phyloP scores from a whole-genome alignment of 2,113 vertebrate genomes.

The Morphnarchus princeps region DNA sequence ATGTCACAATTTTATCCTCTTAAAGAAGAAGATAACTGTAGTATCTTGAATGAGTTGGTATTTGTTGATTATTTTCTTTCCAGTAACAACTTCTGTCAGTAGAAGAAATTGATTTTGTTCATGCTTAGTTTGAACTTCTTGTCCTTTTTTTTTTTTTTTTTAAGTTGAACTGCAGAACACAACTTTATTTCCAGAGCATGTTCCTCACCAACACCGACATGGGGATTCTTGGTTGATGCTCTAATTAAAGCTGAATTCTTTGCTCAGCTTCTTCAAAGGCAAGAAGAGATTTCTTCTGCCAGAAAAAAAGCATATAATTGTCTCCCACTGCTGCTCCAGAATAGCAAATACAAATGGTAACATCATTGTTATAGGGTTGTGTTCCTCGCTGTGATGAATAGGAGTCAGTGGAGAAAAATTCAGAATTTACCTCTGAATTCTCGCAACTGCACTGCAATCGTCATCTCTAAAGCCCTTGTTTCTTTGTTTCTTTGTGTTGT shows the following conservation, averaged over 20 bases:
- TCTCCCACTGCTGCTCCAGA: not conserved
- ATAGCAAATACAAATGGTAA: not conserved
- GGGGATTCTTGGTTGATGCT: not conserved
- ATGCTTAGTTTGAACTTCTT: not conserved
- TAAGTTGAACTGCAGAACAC: not conserved
- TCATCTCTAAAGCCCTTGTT: not conserved
- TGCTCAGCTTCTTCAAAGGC: not conserved
- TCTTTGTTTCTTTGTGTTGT: not conserved
- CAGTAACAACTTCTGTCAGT: not conserved
- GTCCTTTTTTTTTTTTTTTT: not conserved
- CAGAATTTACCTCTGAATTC: not conserved
- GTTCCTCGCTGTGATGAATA: not conserved
- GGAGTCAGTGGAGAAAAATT: not conserved
- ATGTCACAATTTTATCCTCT: not conserved
- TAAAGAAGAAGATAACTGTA: not conserved
- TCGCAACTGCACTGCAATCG: too few relatives aligned
- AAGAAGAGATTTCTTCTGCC: not conserved
- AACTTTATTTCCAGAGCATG: not conserved
- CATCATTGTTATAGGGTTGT: not conserved
- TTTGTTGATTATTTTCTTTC: not conserved
- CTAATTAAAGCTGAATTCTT: not conserved
- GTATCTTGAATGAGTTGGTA: not conserved
- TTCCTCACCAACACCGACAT: not conserved
- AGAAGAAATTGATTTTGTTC: not conserved
- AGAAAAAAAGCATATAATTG: not conserved